phyloP scores from a whole-genome alignment of 2,113 vertebrate species.

The Bos javanicus region DNA sequence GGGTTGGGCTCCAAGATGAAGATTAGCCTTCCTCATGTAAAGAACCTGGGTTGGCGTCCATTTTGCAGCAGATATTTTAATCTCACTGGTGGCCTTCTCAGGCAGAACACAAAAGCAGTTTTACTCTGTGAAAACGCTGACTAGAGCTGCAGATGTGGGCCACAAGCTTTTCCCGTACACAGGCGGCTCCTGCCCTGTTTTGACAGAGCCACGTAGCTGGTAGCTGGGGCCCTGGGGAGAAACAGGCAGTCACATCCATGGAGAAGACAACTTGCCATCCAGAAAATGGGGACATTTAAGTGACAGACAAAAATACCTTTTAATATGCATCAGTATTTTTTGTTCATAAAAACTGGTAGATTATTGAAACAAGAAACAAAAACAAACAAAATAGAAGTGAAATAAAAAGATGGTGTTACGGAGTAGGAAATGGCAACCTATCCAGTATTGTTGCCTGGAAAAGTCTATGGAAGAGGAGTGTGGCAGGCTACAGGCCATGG shows the following conservation, averaged over 20 bases:
- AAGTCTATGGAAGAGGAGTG: neutral
- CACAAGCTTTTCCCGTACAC: neutral
- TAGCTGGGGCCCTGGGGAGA: neutral
- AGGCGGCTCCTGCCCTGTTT: neutral
- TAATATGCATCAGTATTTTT: neutral
- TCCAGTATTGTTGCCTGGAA: neutral
- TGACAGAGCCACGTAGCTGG: neutral
- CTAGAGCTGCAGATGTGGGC: neutral
- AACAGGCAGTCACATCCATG: neutral
- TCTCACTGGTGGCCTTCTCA: neutral
- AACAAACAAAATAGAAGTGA: neutral
- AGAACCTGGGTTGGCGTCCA: neutral
- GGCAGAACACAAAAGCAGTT: neutral
- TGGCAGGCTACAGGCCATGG: neutral
- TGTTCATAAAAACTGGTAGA: conserved; percentile 59
- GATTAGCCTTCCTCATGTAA: neutral
- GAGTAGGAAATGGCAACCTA: neutral
- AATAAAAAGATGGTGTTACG: neutral
- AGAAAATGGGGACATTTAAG: neutral
- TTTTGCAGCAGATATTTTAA: neutral
- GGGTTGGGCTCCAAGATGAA: neutral
- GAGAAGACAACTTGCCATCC: neutral
- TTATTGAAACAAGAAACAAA: neutral
- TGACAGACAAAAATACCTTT: conserved; percentile 27
- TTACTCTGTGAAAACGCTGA: neutral